phyloP scores from a whole-genome alignment of 2,797 vertebrate genomes.

The Antennarius maculatus region DNA sequence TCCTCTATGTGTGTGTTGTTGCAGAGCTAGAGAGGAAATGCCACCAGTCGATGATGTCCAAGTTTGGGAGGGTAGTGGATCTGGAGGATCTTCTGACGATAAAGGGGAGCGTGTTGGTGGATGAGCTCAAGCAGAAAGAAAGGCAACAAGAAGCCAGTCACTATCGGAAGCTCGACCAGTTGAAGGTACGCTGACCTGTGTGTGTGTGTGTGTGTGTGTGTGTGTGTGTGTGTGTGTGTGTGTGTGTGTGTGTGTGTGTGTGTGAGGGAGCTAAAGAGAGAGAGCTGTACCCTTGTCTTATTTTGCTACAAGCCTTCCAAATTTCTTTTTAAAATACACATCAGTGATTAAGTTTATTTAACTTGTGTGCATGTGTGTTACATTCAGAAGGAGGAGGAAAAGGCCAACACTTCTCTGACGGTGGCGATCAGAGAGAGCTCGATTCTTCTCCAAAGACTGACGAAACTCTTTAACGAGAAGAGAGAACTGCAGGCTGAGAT shows the following conservation, averaged over 20 bases:
- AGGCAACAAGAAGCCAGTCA: slow-evolving; percentile 65
- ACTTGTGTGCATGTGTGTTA: slow-evolving; percentile 11
- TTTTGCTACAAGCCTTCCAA: not conserved
- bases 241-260: not conserved
- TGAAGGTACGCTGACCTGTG: slow-evolving; percentile 73
- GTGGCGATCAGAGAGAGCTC: slow-evolving; percentile 84
- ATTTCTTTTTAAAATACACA: not conserved
- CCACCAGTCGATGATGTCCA: slow-evolving; percentile 84
- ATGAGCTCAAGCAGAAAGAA: slow-evolving; percentile 87
- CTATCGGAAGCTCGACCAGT: slow-evolving; percentile 78
- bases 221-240: too few species aligned
- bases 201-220: too few species aligned
- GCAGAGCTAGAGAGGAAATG: slow-evolving; percentile 83
- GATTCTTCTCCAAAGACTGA: slow-evolving; percentile 76
- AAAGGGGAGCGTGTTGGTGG: slow-evolving; percentile 82
- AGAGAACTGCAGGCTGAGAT: slow-evolving; percentile 82
- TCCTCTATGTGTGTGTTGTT: slow-evolving; percentile 24
- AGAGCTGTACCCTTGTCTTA: not conserved
- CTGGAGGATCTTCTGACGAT: slow-evolving; percentile 87
- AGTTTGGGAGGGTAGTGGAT: slow-evolving; percentile 89
- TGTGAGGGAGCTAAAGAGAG: not conserved
- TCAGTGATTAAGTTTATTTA: not conserved
- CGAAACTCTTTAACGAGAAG: slow-evolving; percentile 76
- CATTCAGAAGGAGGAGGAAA: slow-evolving; percentile 80
- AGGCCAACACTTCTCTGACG: slow-evolving; percentile 72